phyloP scores from a whole-genome alignment of 1,140 invertebrate species.

The Heliconius melpomene region DNA sequence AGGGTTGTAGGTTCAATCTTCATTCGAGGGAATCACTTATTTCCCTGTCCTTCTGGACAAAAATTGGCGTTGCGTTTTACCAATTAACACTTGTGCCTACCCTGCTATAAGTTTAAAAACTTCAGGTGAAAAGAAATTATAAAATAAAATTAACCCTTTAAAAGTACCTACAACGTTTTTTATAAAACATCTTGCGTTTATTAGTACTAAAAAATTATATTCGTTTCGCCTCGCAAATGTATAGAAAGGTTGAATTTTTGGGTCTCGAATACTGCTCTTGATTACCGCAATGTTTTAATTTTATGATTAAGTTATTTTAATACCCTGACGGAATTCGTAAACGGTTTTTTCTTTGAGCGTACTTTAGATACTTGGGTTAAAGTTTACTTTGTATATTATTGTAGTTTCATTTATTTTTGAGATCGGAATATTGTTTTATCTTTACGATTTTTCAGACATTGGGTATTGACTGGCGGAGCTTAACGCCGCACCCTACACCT shows the following conservation, averaged over 20 bases:
- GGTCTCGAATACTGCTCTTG: background rate
- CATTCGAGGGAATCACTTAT: too few relatives aligned
- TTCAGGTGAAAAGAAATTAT: background rate
- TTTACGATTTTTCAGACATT: too few relatives aligned
- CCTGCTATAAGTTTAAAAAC: too few relatives aligned
- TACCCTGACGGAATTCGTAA: background rate
- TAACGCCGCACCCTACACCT: background rate
- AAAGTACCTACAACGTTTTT: slow-evolving; percentile 10
- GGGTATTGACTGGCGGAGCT: too few relatives aligned
- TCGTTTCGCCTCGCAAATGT: background rate
- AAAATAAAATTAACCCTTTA: background rate
- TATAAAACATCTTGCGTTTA: slow-evolving; percentile 29
- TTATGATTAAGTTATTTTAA: slow-evolving; percentile 5
- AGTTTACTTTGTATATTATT: too few relatives aligned
- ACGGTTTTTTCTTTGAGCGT: background rate
- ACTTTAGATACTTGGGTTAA: too few relatives aligned
- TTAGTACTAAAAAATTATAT: slow-evolving; percentile 29
- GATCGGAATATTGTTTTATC: too few relatives aligned
- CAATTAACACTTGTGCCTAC: too few relatives aligned
- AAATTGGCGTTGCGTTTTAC: too few relatives aligned
- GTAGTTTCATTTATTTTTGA: too few relatives aligned
- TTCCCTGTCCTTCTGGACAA: too few relatives aligned
- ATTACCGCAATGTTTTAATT: background rate
- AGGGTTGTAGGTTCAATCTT: too few relatives aligned
- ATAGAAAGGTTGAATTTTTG: background rate